A percentile compares a stretch with the other conserved stretches of the same genome.
Conservation (phyloP, 2,113 vertebrate genomes). For the Antechinus flavipes region DNA sequence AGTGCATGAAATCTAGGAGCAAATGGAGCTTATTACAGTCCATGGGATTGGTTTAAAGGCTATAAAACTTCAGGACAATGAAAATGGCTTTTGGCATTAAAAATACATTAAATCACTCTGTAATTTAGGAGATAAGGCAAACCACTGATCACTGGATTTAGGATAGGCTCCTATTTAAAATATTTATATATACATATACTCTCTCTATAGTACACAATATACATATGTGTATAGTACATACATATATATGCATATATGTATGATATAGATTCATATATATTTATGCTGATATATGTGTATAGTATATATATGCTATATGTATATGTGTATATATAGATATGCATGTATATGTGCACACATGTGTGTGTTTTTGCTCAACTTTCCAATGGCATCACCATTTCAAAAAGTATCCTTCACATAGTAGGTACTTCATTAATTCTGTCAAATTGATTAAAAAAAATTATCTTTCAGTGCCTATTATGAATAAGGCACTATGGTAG, state of each 20-base stretch:
- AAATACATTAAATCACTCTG: conserved; percentile 51
- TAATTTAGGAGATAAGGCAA: conserved; percentile 64
- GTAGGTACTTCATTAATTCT: not conserved
- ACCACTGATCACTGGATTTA: conserved; percentile 69
- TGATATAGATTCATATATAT: not conserved
- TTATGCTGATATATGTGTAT: not conserved
- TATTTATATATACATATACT: not conserved
- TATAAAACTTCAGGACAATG: conserved; percentile 69
- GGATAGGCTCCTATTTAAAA: conserved; percentile 72
- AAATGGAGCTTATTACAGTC: conserved; percentile 47
- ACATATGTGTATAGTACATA: too few relatives aligned
- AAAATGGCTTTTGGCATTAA: conserved; percentile 68
- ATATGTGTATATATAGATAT: too few relatives aligned
- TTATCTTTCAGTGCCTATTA: not conserved
- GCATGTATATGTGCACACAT: not conserved
- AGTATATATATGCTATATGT: not conserved
- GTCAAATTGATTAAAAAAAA: not conserved
- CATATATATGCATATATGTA: not conserved
- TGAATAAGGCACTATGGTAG: not conserved
- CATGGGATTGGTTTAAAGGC: conserved; percentile 45
- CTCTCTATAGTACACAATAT: not conserved
- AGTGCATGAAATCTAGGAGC: conserved; percentile 67
- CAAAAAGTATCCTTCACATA: not conserved
- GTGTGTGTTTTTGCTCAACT: not conserved
- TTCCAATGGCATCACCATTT: not conserved